Evolutionary conservation across 2,888 invertebrate genomes (phyloP).

Genomic region (Balanococcus diminutus): DNA sequence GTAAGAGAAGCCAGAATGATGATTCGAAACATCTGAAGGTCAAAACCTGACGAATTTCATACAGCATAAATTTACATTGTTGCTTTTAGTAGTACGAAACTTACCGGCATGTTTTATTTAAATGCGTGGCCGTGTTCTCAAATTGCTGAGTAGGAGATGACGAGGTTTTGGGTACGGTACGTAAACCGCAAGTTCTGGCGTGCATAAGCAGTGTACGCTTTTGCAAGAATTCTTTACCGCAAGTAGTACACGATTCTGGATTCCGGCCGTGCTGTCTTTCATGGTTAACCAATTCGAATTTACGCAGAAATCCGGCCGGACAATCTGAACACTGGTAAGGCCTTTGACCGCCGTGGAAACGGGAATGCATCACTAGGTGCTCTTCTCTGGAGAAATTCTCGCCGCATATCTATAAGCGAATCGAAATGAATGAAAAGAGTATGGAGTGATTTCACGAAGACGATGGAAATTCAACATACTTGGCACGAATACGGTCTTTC

Average conservation of each 20-base stretch:
- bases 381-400: slow-evolving; percentile 92
- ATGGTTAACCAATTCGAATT: slow-evolving; percentile 85
- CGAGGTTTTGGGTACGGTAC: slow-evolving; percentile 49
- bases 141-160: slow-evolving; percentile 56
- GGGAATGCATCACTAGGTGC: slow-evolving; percentile 71
- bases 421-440: background rate
- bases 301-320: slow-evolving; percentile 81
- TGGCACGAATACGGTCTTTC: slow-evolving; percentile 84
- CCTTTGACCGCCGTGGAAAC: slow-evolving; percentile 91
- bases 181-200: slow-evolving; percentile 59
- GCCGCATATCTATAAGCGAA: slow-evolving; percentile 71
- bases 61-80: too few species aligned
- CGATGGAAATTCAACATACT: slow-evolving; percentile 59
- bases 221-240: slow-evolving; percentile 84
- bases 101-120: slow-evolving; percentile 59
- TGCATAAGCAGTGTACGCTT: slow-evolving; percentile 82
- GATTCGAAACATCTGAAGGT: too few species aligned
- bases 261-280: slow-evolving; percentile 80
- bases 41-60: too few species aligned
- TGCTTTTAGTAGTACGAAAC: too few species aligned
- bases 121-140: slow-evolving; percentile 13
- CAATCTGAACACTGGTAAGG: slow-evolving; percentile 94
- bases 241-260: slow-evolving; percentile 80
- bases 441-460: background rate
- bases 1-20: too few species aligned